phyloP scores from a whole-genome alignment of 2,113 vertebrate species.

The Dipodomys ordii region DNA sequence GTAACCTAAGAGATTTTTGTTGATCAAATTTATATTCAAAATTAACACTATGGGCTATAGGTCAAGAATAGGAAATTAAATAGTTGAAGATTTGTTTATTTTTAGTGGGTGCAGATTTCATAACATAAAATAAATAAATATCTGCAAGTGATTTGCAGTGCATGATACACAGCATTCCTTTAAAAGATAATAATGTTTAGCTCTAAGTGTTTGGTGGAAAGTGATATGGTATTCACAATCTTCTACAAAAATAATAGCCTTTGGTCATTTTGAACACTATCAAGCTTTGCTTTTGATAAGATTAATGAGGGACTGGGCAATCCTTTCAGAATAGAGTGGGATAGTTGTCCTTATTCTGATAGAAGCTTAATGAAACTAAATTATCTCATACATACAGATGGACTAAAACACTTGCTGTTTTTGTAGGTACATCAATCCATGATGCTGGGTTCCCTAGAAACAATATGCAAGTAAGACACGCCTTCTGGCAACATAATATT shows the following conservation, averaged over 20 bases:
- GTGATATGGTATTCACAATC: background rate
- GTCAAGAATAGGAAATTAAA: background rate
- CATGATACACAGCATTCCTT: background rate
- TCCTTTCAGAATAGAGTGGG: background rate
- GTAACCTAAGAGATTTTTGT: background rate
- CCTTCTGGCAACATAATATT: background rate
- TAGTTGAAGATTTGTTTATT: background rate
- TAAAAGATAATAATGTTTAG: background rate
- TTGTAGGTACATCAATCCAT: constrained; percentile 17
- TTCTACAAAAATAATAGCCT: constrained; percentile 10
- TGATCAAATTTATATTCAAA: background rate
- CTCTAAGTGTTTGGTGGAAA: background rate
- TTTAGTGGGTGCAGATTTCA: background rate
- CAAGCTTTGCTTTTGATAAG: constrained; percentile 34
- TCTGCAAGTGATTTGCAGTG: background rate
- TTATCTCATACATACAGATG: background rate
- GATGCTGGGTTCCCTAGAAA: constrained; percentile 28
- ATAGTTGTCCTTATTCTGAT: constrained; percentile 58
- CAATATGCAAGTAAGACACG: background rate
- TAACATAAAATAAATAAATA: background rate
- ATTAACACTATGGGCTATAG: background rate
- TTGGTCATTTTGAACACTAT: constrained; percentile 36
- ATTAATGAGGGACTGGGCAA: background rate
- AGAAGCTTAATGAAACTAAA: constrained; percentile 65
- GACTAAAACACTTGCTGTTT: background rate